phyloP scores from a whole-genome alignment of 2,888 invertebrate genomes.

The Pemphredon lugubris region DNA sequence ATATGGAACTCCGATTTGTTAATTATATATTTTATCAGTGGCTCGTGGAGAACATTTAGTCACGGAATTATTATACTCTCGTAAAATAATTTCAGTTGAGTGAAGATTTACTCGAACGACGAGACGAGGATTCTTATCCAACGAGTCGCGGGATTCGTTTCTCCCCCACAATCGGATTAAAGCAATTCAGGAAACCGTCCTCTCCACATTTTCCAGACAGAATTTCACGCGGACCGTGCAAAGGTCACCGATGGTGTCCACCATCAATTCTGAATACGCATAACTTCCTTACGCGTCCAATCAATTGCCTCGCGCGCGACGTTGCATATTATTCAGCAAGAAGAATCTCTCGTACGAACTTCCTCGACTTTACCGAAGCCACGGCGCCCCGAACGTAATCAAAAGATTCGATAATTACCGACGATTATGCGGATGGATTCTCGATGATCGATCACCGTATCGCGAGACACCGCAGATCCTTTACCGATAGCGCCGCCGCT shows the following conservation, averaged over 20 bases:
- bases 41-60: too few species aligned
- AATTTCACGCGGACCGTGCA: not conserved
- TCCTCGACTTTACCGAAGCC: slow-evolving; percentile 11
- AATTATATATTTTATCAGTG: too few species aligned
- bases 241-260: not conserved
- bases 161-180: too few species aligned
- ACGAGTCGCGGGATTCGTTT: too few species aligned
- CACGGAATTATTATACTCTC: too few species aligned
- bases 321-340: too few species aligned
- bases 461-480: slow-evolving; percentile 3
- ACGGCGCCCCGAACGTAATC: not conserved
- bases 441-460: slow-evolving; percentile 15
- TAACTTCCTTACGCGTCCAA: not conserved
- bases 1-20: too few species aligned
- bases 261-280: not conserved
- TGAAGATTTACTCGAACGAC: too few species aligned
- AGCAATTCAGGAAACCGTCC: too few species aligned
- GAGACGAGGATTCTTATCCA: too few species aligned
- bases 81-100: too few species aligned
- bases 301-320: not conserved
- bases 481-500: slow-evolving; percentile 13
- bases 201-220: too few species aligned
- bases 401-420: slow-evolving; percentile 21
- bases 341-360: not conserved
- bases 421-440: slow-evolving; percentile 8